Conservation (phyloP, 2,888 invertebrate genomes). For the Erannis defoliaria region DNA sequence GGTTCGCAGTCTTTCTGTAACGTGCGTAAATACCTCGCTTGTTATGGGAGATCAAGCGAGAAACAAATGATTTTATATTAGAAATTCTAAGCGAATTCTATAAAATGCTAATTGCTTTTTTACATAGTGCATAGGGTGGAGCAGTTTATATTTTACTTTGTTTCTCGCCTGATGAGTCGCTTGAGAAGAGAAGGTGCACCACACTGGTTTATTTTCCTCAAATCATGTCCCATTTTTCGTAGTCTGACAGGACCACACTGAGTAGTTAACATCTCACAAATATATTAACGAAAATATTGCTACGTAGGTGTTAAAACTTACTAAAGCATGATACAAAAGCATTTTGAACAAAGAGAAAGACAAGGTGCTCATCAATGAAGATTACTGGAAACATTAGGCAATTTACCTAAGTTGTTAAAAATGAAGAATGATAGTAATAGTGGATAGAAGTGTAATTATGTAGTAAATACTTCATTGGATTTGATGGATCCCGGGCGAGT, state of each 20-base stretch:
- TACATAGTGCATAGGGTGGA: background rate
- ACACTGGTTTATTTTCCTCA: conserved; percentile 11
- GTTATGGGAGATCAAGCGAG: conserved; percentile 26
- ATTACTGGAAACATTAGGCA: background rate
- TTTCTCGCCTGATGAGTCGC: conserved; percentile 28
- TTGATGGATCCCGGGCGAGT: too few relatives aligned
- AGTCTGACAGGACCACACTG: conserved; percentile 28
- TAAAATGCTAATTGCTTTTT: background rate
- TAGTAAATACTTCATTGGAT: too few relatives aligned
- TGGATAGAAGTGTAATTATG: too few relatives aligned
- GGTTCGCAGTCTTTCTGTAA: conserved; percentile 29
- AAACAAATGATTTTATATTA: conserved; percentile 19
- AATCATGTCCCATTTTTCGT: conserved; percentile 12
- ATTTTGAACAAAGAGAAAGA: conserved; percentile 3
- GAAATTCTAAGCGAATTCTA: background rate
- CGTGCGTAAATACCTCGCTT: conserved; percentile 34
- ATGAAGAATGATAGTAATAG: too few relatives aligned
- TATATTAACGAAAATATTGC: conserved; percentile 17
- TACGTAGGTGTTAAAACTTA: conserved; percentile 12
- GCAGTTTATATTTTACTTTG: conserved; percentile 9
- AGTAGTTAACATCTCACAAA: conserved; percentile 13
- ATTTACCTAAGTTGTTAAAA: background rate
- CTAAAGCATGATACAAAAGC: conserved; percentile 33
- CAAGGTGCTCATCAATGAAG: background rate
- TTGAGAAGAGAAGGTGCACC: conserved; percentile 29